Evolutionary conservation across 2,113 vertebrate genomes (phyloP).

Genomic region (Marmota flaviventris): DNA sequence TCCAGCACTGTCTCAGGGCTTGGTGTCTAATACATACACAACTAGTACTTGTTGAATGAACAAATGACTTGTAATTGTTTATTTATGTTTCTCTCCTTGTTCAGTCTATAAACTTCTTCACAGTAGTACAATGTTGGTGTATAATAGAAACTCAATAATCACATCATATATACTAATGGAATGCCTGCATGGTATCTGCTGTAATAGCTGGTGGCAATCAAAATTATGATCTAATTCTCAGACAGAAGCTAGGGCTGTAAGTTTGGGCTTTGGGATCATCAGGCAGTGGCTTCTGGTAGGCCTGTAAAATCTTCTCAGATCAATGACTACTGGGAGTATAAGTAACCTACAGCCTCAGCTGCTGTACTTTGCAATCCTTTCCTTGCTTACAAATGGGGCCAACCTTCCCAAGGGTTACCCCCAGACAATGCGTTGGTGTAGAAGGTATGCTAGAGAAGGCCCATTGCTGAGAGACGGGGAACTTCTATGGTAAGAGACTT

Average conservation of each 20-base stretch:
- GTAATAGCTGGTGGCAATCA: background rate
- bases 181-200: background rate
- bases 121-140: background rate
- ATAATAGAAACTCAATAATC: background rate
- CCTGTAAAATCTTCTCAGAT: background rate
- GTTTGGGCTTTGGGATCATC: background rate
- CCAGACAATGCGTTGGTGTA: background rate
- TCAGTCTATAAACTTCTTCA: background rate
- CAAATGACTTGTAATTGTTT: conserved; percentile 33
- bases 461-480: background rate
- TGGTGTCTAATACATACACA: background rate
- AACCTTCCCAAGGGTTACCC: background rate
- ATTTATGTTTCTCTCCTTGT: background rate
- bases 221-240: background rate
- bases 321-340: background rate
- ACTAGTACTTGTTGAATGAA: background rate
- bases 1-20: background rate
- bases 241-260: background rate
- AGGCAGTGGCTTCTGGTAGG: background rate
- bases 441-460: background rate
- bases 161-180: background rate
- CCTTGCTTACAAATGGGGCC: background rate
- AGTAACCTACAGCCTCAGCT: background rate
- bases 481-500: background rate
- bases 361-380: background rate